Base-by-base conservation (phyloP, 2,888 invertebrate species). In the Diogma glabrata region DNA sequence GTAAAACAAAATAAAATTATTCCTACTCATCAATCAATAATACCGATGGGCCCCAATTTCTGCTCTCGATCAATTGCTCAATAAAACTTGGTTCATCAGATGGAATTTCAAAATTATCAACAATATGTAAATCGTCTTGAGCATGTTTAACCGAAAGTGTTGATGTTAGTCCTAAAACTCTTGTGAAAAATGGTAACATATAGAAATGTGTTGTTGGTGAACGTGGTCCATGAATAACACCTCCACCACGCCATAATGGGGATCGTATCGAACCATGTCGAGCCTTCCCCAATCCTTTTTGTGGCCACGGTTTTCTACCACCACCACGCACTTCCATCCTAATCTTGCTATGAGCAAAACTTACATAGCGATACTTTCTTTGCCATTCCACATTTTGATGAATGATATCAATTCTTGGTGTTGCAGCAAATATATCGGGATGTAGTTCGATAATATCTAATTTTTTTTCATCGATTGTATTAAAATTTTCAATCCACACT, bases 11-110 rank as follows among this genome's bases (percentile, higher is more conserved):
- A 24, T 49, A 43, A 51, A 50, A 48, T n/a, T 22, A 46, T 12
- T 59, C 84, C 76, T 80, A 90, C 84, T 84, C 85, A 70, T 97
- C 93, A 50, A 97, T 78, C 71, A 99, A 84, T 1, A 99, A 73
- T 10, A 94, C 92, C 9, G 96, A 93, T 33, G 92, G 87, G 10
- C 99, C 99, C 99, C 99, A 99, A 65, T 86, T 84, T 58, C 97
- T 78, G 40, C 79, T 75, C 59, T 87, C 84, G 24, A 89, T 80
- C 49, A 99, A 71, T 58, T 92, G 84, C 58, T 80, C 73, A 8
- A 99, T 70, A 64, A 79, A 95, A 60, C 79, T 72, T 0, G 84
- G 75, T 55, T 94, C 87, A 50, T 84, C 82, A 3, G 84, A 78
- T 0, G 95, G 94, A 52, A 99, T 76, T 54, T 93, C 86, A 10